Evolutionary conservation across 2,888 invertebrate genomes (phyloP).

Genomic region (Drosophila neonasuta): DNA sequence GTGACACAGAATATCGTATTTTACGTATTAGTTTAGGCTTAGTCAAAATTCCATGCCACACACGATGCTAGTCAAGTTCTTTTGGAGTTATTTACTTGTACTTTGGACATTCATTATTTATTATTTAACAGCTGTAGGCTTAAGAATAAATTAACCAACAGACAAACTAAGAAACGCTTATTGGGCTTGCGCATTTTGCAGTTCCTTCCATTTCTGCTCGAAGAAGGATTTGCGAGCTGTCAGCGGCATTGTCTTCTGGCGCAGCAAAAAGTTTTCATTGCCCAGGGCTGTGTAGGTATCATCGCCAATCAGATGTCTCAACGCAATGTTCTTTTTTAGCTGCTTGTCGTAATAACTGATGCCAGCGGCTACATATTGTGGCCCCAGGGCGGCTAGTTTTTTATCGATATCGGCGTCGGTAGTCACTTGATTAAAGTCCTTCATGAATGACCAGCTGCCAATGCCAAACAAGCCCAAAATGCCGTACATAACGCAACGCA

Average conservation of each 20-base stretch:
- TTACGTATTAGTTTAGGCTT: not conserved
- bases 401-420: constrained; percentile 87
- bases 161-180: constrained; percentile 20
- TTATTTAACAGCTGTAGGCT: constrained; percentile 8
- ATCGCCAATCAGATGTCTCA: constrained; percentile 84
- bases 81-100: not conserved
- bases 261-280: constrained; percentile 86
- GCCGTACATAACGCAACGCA: constrained; percentile 83
- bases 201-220: constrained; percentile 83
- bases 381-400: constrained; percentile 84
- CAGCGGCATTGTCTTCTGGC: constrained; percentile 86
- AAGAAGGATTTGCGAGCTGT: constrained; percentile 87
- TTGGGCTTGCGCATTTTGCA: constrained; percentile 38
- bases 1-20: not conserved
- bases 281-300: constrained; percentile 86
- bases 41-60: constrained; percentile 24
- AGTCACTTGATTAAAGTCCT: constrained; percentile 86
- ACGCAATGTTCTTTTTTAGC: constrained; percentile 88
- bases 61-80: constrained; percentile 38
- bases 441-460: constrained; percentile 85
- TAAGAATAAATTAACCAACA: constrained; percentile 18
- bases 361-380: constrained; percentile 87
- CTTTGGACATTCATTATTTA: constrained; percentile 1
- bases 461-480: constrained; percentile 84
- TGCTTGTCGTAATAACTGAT: constrained; percentile 89